Evolutionary conservation across 2,888 invertebrate species (phyloP).

Genomic region (Syritta pipiens): DNA sequence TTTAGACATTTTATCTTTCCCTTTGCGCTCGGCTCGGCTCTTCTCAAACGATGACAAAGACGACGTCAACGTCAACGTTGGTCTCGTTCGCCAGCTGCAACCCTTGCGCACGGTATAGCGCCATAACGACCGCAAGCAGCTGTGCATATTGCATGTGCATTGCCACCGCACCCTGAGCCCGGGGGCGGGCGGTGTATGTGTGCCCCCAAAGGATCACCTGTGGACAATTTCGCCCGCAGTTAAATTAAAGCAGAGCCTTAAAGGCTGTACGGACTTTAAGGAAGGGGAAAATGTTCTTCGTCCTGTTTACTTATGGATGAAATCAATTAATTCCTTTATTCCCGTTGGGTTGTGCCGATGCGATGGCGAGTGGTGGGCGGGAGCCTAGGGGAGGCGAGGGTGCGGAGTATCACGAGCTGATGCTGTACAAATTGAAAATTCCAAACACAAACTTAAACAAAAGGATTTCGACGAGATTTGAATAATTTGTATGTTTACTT

Average conservation of each 20-base stretch:
- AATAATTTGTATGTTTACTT: conserved; percentile 60
- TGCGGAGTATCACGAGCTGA: not conserved
- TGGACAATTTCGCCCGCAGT: conserved; percentile 19
- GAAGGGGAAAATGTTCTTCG: not conserved
- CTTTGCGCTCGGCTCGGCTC: not conserved
- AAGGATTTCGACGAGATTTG: conserved; percentile 46
- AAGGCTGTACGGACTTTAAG: conserved; percentile 10
- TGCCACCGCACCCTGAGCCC: conserved; percentile 18
- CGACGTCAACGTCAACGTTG: not conserved
- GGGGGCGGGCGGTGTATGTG: too few relatives aligned
- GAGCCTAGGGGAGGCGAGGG: too few relatives aligned
- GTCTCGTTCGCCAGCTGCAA: conserved; percentile 5
- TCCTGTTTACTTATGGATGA: conserved; percentile 34
- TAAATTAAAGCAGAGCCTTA: not conserved
- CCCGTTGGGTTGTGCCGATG: not conserved
- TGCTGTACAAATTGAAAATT: conserved; percentile 35
- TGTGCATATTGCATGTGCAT: not conserved
- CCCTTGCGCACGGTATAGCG: conserved; percentile 2
- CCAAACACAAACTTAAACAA: conserved; percentile 54
- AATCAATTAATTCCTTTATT: conserved; percentile 47
- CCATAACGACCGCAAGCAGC: conserved; percentile 16
- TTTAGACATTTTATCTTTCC: conserved; percentile 2
- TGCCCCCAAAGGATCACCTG: conserved; percentile 28
- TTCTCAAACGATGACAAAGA: not conserved
- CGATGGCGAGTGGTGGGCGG: too few relatives aligned